Evolutionary conservation across 2,888 invertebrate species (phyloP), one percentile per base, ranked within the genome.

Genomic region (Gastrophysa polygoni): DNA sequence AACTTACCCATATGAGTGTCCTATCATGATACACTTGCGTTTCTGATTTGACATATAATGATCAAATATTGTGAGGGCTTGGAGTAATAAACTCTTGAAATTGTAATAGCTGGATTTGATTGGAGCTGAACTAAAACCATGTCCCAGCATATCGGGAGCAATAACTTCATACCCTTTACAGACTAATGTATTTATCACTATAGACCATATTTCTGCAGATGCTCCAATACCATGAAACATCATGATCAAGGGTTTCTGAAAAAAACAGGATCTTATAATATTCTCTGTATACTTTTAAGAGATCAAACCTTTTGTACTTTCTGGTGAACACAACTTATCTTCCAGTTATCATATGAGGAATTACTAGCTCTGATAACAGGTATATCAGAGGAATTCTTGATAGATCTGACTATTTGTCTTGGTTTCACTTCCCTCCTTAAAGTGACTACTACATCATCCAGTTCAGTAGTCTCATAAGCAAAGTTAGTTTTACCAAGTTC

Each of bases 221-320:
- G 87, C 86, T 3, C 89, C 89, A 64, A 89, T 88, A 8, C 89
- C 89, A 78, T 90, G 90, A 21, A 89, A 81, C 70, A 90, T 85
- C 64, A 89, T 85, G 57, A 89, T 79, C 44, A 83, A 75, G 0
- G 87, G 87, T 76, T 85, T 85, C 68, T 77, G 44, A 28, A 64
- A 64, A 49, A 29, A 48, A 49, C 54, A 48, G 47, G 11, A 46
- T 44, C 21, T 32, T 32, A 11, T 38, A 14, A 38, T 1, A 6
- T 4, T 38, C 3, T 4, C 11, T 29, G 46, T 17, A 17, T 59
- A 38, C 29, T 50, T 14, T 62, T 7, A 56, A 38, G 46, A 57
- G 50, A 34, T 43, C 58, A 60, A 56, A 73, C 73, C 59, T 70
- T 71, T 65, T 69, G 68, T 44, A 47, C 52, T 64, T 65, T 70